phyloP scores from a whole-genome alignment of 2,113 vertebrate species.

The Sclerurus mexicanus region DNA sequence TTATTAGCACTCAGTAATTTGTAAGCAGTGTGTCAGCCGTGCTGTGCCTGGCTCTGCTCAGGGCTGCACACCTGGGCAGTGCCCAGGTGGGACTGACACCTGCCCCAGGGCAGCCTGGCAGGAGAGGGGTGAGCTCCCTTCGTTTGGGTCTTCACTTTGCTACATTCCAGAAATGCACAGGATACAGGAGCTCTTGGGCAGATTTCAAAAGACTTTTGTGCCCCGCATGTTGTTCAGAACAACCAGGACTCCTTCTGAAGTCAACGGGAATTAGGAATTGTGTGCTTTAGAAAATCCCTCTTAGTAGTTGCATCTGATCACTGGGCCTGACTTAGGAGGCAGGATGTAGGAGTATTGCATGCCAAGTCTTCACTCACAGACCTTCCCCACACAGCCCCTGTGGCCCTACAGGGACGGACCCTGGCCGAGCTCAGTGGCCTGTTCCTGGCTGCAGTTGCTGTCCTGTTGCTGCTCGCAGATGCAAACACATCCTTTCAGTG shows the following conservation, averaged over 20 bases:
- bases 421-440: neutral
- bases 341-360: neutral
- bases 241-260: neutral
- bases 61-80: neutral
- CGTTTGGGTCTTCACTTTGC: neutral
- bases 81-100: rapidly evolving
- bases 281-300: neutral
- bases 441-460: neutral
- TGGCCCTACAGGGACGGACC: neutral
- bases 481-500: neutral
- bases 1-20: neutral
- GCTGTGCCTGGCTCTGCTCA: neutral
- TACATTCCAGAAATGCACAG: neutral
- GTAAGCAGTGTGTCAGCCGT: rapidly evolving
- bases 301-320: neutral
- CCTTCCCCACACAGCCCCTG: neutral
- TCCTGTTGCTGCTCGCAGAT: neutral
- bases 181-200: neutral
- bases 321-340: neutral
- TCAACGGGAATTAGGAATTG: neutral
- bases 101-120: neutral
- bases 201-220: neutral
- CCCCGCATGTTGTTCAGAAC: neutral
- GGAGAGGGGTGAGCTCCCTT: neutral
- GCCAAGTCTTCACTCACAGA: neutral